These are phyloP conservation scores for Heliconius hortense DNA, from an alignment of 2,888 invertebrate genomes.

Conservation along the genomic window DNA sequence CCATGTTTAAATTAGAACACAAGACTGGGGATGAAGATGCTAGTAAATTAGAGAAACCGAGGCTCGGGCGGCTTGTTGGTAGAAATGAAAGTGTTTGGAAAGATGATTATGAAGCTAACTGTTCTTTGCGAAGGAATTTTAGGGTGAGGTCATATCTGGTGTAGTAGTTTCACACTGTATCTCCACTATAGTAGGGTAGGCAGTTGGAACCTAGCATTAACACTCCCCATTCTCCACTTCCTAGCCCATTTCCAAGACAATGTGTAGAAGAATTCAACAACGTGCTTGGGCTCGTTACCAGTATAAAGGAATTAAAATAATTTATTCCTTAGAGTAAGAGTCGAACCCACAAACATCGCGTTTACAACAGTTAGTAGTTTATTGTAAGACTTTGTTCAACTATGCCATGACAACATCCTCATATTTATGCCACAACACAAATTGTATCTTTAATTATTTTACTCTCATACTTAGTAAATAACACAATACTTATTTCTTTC, in stretches of 20 bases:
- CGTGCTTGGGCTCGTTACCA: not conserved
- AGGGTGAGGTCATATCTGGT: slow-evolving; percentile 83
- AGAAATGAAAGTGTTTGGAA: slow-evolving; percentile 92
- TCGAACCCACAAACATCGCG: too few species aligned
- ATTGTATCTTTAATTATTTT: too few species aligned
- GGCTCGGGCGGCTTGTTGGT: slow-evolving; percentile 88
- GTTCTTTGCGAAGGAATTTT: slow-evolving; percentile 90
- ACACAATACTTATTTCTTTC: slow-evolving; percentile 32
- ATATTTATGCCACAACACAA: too few species aligned
- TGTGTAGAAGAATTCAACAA: not conserved
- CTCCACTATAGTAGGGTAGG: not conserved
- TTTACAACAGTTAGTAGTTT: too few species aligned
- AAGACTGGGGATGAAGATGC: slow-evolving; percentile 89
- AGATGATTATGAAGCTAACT: slow-evolving; percentile 96
- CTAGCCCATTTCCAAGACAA: not conserved
- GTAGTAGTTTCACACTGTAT: not conserved
- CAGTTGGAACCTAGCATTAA: not conserved
- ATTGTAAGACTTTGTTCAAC: too few species aligned
- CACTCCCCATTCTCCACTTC: not conserved
- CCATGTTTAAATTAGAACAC: slow-evolving; percentile 99
- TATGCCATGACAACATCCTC: too few species aligned
- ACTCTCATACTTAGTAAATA: too few species aligned
- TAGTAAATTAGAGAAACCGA: slow-evolving; percentile 86
- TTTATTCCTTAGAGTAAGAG: too few species aligned
- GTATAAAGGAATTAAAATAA: too few species aligned